Evolutionary conservation across 1,140 invertebrate genomes (phyloP).

Genomic region (Drosophila navojoa): DNA sequence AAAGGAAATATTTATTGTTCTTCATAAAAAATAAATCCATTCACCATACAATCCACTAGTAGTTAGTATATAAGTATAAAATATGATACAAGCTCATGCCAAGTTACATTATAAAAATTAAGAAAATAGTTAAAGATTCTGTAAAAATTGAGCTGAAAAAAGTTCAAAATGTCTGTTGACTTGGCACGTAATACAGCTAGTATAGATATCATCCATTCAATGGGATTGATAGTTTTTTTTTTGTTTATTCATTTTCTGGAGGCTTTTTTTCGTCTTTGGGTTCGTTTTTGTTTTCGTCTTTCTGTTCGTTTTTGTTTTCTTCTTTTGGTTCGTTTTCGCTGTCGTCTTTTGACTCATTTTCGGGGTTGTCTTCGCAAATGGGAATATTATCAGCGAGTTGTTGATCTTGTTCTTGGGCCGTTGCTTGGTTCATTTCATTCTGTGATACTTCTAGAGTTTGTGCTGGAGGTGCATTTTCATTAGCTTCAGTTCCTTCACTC

Average conservation of each 20-base stretch:
- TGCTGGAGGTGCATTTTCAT: neutral
- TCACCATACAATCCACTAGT: conserved; percentile 6
- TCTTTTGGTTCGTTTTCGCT: no score
- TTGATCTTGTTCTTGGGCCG: neutral
- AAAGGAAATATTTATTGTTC: neutral
- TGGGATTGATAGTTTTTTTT: no score
- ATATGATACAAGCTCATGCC: conserved; percentile 5
- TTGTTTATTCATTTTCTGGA: neutral
- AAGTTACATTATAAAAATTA: neutral
- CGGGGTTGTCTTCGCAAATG: no score
- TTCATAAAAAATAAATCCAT: neutral
- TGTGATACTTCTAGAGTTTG: conserved; percentile 10
- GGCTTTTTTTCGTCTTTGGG: neutral
- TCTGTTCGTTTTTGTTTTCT: no score
- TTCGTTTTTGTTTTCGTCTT: neutral
- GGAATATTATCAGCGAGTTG: no score
- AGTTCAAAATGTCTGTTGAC: neutral
- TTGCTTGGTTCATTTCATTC: conserved; percentile 26
- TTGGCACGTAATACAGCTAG: neutral
- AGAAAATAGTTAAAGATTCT: neutral
- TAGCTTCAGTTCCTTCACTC: neutral
- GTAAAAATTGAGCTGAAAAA: neutral
- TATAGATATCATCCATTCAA: no score
- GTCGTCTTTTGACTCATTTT: no score
- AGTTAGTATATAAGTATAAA: neutral